Evolutionary conservation across 2,113 vertebrate genomes (phyloP).

Genomic region (Lamprotornis superbus): DNA sequence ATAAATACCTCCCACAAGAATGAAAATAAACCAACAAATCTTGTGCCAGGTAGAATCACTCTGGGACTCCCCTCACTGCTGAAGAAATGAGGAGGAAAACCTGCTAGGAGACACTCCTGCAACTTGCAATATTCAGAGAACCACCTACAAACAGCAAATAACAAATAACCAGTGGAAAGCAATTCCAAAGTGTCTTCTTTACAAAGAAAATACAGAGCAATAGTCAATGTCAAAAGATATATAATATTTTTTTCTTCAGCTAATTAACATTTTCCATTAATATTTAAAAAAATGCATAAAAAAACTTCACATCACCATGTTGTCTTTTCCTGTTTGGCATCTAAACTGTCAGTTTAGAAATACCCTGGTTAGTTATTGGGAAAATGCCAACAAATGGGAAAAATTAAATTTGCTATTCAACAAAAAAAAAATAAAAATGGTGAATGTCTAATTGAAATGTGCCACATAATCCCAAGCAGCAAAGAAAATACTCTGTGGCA

Average conservation of each 20-base stretch:
- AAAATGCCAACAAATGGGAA: constrained; percentile 16
- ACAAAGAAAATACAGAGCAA: background rate
- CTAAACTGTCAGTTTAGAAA: background rate
- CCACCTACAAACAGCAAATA: background rate
- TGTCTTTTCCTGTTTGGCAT: background rate
- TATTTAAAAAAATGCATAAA: background rate
- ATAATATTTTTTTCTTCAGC: background rate
- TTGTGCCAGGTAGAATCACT: background rate
- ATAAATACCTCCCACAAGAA: background rate
- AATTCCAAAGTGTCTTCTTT: background rate
- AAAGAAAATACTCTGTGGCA: constrained; percentile 7
- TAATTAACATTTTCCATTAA: background rate
- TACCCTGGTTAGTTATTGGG: background rate
- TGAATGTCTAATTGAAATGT: constrained; percentile 19
- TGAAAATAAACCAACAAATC: background rate
- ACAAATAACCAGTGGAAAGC: background rate
- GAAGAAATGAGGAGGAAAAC: background rate
- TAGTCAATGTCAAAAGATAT: background rate
- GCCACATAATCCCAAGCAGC: background rate
- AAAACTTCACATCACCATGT: accelerated
- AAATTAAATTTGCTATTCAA: background rate
- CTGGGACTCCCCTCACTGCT: background rate
- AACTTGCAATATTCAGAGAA: background rate
- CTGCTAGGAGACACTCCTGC: background rate
- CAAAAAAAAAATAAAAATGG: background rate